Percentiles rank a stretch among this genome's conserved stretches.
Conservation (phyloP, 1,140 invertebrate species). For the Drosophila varians region DNA sequence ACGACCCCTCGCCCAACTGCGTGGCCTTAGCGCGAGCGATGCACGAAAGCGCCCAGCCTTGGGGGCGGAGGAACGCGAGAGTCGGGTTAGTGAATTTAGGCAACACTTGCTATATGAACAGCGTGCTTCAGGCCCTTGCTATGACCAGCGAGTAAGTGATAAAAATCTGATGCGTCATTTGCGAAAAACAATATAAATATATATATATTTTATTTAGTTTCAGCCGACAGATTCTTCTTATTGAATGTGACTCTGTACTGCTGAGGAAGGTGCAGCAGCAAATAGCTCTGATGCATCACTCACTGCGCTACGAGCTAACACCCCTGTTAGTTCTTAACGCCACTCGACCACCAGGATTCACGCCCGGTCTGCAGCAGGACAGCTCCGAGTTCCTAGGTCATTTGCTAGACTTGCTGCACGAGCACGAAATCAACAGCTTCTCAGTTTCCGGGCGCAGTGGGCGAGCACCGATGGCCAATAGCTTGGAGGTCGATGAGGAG, state of each 20-base stretch:
- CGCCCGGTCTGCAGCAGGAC: constrained; percentile 91
- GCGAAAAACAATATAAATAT: no score
- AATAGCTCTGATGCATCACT: constrained; percentile 90
- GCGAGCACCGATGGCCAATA: constrained; percentile 1
- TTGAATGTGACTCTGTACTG: constrained; percentile 84
- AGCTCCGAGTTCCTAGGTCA: constrained; percentile 94
- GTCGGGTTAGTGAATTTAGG: constrained; percentile 93
- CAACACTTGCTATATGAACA: constrained; percentile 95
- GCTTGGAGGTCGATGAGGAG: constrained; percentile 31
- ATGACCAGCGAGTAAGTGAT: constrained; percentile 90
- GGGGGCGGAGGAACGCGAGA: constrained; percentile 83
- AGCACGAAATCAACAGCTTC: constrained; percentile 85
- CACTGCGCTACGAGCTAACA: constrained; percentile 87
- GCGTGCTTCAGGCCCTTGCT: constrained; percentile 91
- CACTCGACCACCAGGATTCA: constrained; percentile 90
- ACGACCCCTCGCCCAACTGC: constrained; percentile 58
- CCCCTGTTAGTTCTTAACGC: constrained; percentile 88
- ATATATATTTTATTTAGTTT: constrained; percentile 12
- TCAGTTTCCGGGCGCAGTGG: background rate
- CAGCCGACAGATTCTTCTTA: constrained; percentile 86
- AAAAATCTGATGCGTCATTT: background rate
- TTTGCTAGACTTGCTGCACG: constrained; percentile 88
- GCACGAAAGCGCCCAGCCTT: constrained; percentile 48
- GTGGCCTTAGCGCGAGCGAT: constrained; percentile 50
- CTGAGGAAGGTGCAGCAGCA: constrained; percentile 89